Percentiles rank a stretch among this genome's conserved stretches.
Conservation (phyloP, 92 coral and sea anemone genomes). For the Epizoanthus stellaris region DNA sequence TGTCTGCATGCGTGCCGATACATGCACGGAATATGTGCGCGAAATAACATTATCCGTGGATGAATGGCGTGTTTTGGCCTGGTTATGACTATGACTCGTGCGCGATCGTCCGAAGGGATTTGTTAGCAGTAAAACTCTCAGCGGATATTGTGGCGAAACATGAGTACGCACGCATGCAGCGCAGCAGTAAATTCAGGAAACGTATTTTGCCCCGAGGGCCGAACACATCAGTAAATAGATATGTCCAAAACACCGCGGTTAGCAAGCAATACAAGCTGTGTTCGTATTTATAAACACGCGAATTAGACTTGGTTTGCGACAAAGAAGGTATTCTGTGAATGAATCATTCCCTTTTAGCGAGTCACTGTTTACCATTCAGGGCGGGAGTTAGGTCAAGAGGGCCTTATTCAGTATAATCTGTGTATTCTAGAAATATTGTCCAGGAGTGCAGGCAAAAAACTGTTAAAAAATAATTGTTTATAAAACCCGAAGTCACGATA, state of each 20-base stretch:
- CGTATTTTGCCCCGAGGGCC: background rate
- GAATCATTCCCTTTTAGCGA: background rate
- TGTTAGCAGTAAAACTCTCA: background rate
- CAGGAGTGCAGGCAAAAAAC: background rate
- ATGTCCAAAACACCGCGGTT: background rate
- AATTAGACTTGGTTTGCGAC: background rate
- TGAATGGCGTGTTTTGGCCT: too few species aligned
- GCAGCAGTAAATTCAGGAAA: background rate
- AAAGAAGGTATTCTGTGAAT: background rate
- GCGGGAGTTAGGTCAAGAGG: slow-evolving; percentile 8
- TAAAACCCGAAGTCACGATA: background rate
- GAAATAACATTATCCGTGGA: too few species aligned
- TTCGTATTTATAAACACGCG: background rate
- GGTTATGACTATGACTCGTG: background rate
- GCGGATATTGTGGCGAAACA: background rate
- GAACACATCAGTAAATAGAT: too few species aligned
- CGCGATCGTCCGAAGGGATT: too few species aligned
- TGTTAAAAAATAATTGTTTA: background rate
- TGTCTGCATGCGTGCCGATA: too few species aligned
- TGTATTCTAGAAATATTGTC: background rate
- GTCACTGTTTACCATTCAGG: background rate
- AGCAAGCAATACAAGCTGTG: background rate
- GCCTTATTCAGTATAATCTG: background rate
- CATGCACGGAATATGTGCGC: too few species aligned
- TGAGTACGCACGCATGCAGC: background rate